A percentile compares a stretch with the other conserved stretches of the same genome.
phyloP scores from a whole-genome alignment of 2,797 vertebrate genomes.

The Antrozous pallidus region DNA sequence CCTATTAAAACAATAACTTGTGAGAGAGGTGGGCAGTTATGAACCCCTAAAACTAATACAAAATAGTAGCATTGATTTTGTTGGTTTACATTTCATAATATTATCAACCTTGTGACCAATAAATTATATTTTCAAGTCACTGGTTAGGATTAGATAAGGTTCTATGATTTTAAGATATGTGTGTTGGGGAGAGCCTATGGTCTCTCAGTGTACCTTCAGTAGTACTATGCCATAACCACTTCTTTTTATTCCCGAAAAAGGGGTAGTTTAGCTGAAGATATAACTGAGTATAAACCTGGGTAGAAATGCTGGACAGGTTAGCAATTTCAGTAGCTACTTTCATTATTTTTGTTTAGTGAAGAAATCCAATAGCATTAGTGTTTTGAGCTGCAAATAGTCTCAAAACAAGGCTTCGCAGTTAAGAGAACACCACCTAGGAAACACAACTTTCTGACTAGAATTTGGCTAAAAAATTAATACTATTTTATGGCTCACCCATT shows the following conservation, averaged over 20 bases:
- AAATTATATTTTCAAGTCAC: background rate
- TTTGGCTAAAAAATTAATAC: slow-evolving; percentile 57
- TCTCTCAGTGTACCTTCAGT: background rate
- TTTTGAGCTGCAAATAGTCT: slow-evolving; percentile 44
- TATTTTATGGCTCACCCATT: slow-evolving; percentile 53
- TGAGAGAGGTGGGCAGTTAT: background rate
- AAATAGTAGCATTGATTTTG: background rate
- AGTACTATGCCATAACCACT: background rate
- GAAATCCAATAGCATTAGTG: background rate
- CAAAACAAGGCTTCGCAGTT: background rate
- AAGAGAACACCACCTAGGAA: background rate
- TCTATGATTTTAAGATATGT: background rate
- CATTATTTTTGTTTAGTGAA: background rate
- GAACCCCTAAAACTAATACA: background rate
- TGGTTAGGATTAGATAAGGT: background rate
- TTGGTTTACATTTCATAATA: background rate
- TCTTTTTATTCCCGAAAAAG: background rate
- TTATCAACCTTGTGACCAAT: background rate
- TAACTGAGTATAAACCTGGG: background rate
- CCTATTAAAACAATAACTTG: background rate
- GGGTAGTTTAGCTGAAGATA: background rate
- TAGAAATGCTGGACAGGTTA: background rate
- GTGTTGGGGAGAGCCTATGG: background rate
- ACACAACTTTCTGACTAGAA: slow-evolving; percentile 48
- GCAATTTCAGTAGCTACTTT: background rate